Base-by-base conservation (phyloP, 2,797 vertebrate genomes). In the Rhynchotus rufescens region DNA sequence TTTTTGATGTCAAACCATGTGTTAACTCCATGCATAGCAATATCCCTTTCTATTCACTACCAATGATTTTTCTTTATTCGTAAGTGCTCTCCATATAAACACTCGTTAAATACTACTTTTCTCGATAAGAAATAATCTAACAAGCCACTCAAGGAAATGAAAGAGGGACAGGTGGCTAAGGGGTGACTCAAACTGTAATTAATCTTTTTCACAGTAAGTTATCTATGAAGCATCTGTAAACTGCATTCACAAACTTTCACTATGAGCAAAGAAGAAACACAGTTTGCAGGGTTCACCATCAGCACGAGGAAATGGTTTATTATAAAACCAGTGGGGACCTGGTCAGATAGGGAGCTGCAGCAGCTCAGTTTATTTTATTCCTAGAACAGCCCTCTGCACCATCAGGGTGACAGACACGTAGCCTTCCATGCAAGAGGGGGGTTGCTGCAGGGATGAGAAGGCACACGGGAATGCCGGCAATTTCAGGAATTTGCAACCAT, bases 401-500 rank as follows among this genome's bases (percentile, higher is more conserved):
- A 38, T 12, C 12, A n/a, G 40, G 21, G 56, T 5, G 59, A 44
- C 45, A 84, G 65, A 91, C 88, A 42, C 1, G 2, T 57, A 79
- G 74, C 78, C 82, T 87, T 77, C 12, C 20, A 38, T 4, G 12
- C 44, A 61, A 36, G 3, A 76, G 67, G 51, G 32, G 60, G 26
- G 6, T 19, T 22, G 36, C 38, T 87, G 81, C 88, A 89, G 86
- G 90, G 86, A 94, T 61, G 88, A 85, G 89, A 72, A 93, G 69
- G 64, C 90, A 90, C 28, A 52, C 47, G 17, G 38, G 64, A 74
- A 96, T 19, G 71, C 28, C 36, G 64, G 23, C 82, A 92, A 95
- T 66, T 77, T 36, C 62, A 92, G 89, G 72, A 88, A 96, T 94
- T 86, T 86, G 87, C 92, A 93, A 90, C 94, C 75, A 65, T 3